Evolutionary conservation across 2,888 invertebrate genomes (phyloP), one percentile per base, ranked within the genome.

Genomic region (Hypsopygia costalis): DNA sequence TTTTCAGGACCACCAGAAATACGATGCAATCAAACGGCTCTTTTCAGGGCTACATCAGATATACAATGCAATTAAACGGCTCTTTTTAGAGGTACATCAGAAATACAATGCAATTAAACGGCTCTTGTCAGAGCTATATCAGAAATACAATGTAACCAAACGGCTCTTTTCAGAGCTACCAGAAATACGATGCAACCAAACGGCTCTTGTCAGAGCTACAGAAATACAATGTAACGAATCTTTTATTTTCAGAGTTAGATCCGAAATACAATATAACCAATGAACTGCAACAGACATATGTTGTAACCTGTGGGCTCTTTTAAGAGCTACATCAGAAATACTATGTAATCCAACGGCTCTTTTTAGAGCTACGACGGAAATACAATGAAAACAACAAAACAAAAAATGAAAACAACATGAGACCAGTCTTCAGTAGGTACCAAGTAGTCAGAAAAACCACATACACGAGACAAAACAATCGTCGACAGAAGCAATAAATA

Each of bases 151-250:
- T 34, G 35, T 12, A 31, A 41, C 11, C 9, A 21, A 16, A 33
- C 27, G 11, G 35, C 12, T 25, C 34, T 43, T 43, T n/a, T 43
- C 31, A 40, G 34, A 25, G 37, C 34, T 21, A 40, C 30, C 27
- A 39, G 20, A 36, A 30, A 28, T 38, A 25, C 6, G 6, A 38
- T 36, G 36, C 33, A 41, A 46, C 29, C 39, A 3, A 30, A 16
- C 41, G 36, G 25, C 25, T 25, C 25, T 39, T 46, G 25, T 50
- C 22, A 46, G 42, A 16, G 43, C 43, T n/a, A n/a, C 16, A 12
- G 20, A 33, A 27, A 25, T 11, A 20, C 35, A 40, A 41, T 44
- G 30, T 28, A 22, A 30, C 16, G 4, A 2, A 16, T 3, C 16
- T 2, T 2, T 4, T 16, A 2, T 16, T 16, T 16, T 16, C 16